Evolutionary conservation across 2,797 vertebrate species (phyloP).

Genomic region (Nasua narica): DNA sequence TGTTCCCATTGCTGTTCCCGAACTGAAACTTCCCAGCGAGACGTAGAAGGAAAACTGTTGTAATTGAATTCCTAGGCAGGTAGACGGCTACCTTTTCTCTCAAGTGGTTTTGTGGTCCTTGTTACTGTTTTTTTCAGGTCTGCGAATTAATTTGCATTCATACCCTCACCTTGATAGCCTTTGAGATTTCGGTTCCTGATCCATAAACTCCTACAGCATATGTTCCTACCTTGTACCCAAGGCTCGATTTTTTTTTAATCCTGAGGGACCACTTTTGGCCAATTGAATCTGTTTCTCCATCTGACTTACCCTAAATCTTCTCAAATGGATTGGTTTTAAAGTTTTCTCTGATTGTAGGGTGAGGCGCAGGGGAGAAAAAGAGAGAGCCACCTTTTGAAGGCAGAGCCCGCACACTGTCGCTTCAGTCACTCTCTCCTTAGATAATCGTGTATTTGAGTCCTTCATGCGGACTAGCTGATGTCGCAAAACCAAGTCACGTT

Average conservation of each 20-base stretch:
- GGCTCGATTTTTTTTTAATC: slow-evolving; percentile 48
- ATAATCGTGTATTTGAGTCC: not conserved
- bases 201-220: not conserved
- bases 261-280: slow-evolving; percentile 36
- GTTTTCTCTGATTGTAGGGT: not conserved
- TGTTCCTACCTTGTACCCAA: not conserved
- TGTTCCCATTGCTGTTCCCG: not conserved
- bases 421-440: not conserved
- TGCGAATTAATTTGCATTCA: slow-evolving; percentile 57
- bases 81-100: not conserved
- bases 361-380: fast-evolving
- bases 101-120: slow-evolving; percentile 15
- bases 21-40: slow-evolving; percentile 18
- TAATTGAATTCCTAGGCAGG: not conserved
- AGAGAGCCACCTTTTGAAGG: not conserved
- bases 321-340: slow-evolving; percentile 35
- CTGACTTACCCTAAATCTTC: slow-evolving; percentile 38
- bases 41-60: slow-evolving; percentile 29
- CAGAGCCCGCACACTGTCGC: not conserved
- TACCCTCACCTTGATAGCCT: slow-evolving; percentile 5
- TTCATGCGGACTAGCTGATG: not conserved
- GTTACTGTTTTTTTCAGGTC: slow-evolving; percentile 20
- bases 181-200: slow-evolving; percentile 39
- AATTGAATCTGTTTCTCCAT: slow-evolving; percentile 28
- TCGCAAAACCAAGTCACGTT: not conserved